These are phyloP conservation scores for Anorthoa munda DNA, from an alignment of 2,888 invertebrate species.

Conservation along the genomic window DNA sequence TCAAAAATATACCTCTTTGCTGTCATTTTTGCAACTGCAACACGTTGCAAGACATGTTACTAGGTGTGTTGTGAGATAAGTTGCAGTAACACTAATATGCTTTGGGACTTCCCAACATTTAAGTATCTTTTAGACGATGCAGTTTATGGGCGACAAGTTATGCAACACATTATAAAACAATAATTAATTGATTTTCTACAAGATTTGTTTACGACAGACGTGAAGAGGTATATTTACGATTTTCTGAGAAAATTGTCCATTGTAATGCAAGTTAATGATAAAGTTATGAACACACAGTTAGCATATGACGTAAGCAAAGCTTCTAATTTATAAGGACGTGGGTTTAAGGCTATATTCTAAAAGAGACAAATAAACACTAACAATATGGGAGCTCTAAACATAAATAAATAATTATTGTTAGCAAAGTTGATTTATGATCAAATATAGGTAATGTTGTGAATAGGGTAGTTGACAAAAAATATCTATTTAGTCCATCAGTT, in stretches of 20 bases:
- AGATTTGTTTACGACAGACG: conserved; percentile 34
- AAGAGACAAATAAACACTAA: neutral
- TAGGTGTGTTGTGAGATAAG: neutral
- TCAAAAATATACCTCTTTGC: conserved; percentile 31
- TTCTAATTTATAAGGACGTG: neutral
- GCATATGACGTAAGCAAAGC: conserved; percentile 46
- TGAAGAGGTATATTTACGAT: conserved; percentile 56
- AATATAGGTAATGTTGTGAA: too few species aligned
- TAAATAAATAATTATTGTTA: neutral
- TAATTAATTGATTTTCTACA: conserved; percentile 1
- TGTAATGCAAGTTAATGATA: conserved; percentile 47
- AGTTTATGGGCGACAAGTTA: conserved; percentile 1
- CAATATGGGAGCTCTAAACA: conserved; percentile 1
- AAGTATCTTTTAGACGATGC: neutral
- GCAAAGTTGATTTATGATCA: neutral
- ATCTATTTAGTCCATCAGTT: too few species aligned
- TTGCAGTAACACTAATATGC: conserved; percentile 2
- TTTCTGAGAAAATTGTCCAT: conserved; percentile 44
- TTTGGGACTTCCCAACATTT: neutral
- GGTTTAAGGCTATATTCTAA: conserved; percentile 7
- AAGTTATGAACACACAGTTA: conserved; percentile 52
- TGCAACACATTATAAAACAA: conserved; percentile 2
- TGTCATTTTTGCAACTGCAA: neutral
- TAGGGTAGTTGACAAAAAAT: too few species aligned
- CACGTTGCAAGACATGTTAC: conserved; percentile 1